phyloP scores from a whole-genome alignment of 1,140 invertebrate genomes.

The Muscidifurax raptorellus region DNA sequence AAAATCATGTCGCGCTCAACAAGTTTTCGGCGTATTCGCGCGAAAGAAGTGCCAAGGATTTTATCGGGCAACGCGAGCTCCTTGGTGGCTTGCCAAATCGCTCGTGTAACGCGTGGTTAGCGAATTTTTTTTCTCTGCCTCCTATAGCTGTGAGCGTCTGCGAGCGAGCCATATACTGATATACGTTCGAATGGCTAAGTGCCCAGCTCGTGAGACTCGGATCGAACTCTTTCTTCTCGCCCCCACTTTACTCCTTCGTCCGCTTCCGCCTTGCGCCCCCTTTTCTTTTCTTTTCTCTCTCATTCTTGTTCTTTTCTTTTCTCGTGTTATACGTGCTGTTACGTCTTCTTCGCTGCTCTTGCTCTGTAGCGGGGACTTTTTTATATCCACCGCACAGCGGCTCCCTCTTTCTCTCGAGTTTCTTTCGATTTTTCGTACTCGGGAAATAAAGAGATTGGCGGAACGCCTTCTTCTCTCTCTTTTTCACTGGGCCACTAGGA shows the following conservation, averaged over 20 bases:
- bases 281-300: conserved; percentile 1
- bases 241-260: neutral
- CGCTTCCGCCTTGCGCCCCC: neutral
- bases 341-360: neutral
- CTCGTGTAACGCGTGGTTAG: conserved; percentile 45
- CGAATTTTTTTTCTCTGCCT: conserved; percentile 17
- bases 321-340: neutral
- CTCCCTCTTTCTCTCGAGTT: neutral
- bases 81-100: conserved; percentile 63
- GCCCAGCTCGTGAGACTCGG: neutral
- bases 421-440: conserved; percentile 7
- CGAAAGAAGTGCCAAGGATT: conserved; percentile 46
- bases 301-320: neutral
- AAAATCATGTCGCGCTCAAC: neutral
- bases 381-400: neutral
- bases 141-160: neutral
- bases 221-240: conserved; percentile 19
- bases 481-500: neutral
- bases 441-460: conserved; percentile 5
- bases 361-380: neutral
- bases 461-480: neutral
- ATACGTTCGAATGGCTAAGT: conserved; percentile 38
- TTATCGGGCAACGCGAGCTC: conserved; percentile 54
- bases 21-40: neutral
- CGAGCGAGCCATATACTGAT: neutral